Percentiles rank a stretch among this genome's conserved stretches.
Evolutionary conservation across 2,888 invertebrate species (phyloP).

Genomic region (Apoda limacodes): DNA sequence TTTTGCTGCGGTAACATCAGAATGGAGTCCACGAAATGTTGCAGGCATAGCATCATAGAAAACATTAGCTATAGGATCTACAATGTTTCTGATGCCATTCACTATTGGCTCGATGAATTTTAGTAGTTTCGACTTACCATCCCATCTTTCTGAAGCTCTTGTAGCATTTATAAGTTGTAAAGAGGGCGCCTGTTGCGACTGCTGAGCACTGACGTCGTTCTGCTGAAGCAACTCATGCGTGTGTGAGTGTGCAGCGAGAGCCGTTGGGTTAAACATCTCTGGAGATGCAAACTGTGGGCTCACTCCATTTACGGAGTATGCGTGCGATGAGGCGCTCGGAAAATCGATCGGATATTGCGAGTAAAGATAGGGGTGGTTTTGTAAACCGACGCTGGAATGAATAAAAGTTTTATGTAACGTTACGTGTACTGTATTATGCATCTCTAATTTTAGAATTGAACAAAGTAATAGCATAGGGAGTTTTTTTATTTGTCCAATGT

Average conservation of each 20-base stretch:
- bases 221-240: conserved; percentile 54
- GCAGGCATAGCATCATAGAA: conserved; percentile 54
- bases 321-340: conserved; percentile 65
- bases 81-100: conserved; percentile 41
- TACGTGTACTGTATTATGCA: no score
- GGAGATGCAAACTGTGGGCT: conserved; percentile 59
- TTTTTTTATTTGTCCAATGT: no score
- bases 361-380: conserved; percentile 63
- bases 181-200: conserved; percentile 61
- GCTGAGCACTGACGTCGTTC: conserved; percentile 60
- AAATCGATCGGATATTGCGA: conserved; percentile 68
- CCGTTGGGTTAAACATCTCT: conserved; percentile 59
- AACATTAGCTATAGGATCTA: conserved; percentile 52
- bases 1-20: conserved; percentile 41
- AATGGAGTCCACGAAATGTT: conserved; percentile 51
- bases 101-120: conserved; percentile 57
- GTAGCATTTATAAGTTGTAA: conserved; percentile 51
- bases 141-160: conserved; percentile 61
- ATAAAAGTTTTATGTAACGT: conserved; percentile 29
- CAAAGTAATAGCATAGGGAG: no score
- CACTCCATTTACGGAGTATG: conserved; percentile 64
- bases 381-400: conserved; percentile 64
- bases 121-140: conserved; percentile 62
- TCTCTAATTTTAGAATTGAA: no score
- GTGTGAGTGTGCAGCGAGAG: conserved; percentile 46